Evolutionary conservation across 2,888 invertebrate genomes (phyloP).

Genomic region (Dryobotodes eremita): DNA sequence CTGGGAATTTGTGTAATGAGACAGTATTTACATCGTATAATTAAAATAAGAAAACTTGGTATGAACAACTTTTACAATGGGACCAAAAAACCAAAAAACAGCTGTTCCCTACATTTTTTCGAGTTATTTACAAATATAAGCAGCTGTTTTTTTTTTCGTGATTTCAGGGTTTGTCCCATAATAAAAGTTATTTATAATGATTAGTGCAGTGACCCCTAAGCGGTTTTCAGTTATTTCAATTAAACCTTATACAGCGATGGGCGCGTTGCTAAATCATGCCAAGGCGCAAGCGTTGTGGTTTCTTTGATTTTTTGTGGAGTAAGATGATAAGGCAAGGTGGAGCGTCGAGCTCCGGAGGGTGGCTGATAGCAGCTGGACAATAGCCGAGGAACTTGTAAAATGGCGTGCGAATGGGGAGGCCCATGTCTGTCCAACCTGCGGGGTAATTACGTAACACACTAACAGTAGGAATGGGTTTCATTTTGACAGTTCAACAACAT

Average conservation of each 20-base stretch:
- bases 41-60: no score
- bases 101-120: no score
- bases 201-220: not conserved
- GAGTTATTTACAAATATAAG: no score
- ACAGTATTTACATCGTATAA: not conserved
- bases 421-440: not conserved
- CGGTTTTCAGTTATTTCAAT: not conserved
- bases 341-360: not conserved
- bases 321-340: not conserved
- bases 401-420: no score
- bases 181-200: no score
- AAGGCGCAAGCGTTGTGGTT: not conserved
- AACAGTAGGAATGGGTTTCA: no score
- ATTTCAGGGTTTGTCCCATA: not conserved
- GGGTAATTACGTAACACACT: no score
- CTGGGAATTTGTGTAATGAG: slow-evolving; percentile 24
- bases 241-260: not conserved
- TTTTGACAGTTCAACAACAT: no score
- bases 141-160: not conserved
- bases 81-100: not conserved
- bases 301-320: no score
- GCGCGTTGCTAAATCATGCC: not conserved
- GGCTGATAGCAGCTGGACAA: not conserved
- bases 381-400: no score
- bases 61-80: not conserved